Base-by-base conservation (phyloP, 2,888 invertebrate genomes). In the Teleogryllus oceanicus region DNA sequence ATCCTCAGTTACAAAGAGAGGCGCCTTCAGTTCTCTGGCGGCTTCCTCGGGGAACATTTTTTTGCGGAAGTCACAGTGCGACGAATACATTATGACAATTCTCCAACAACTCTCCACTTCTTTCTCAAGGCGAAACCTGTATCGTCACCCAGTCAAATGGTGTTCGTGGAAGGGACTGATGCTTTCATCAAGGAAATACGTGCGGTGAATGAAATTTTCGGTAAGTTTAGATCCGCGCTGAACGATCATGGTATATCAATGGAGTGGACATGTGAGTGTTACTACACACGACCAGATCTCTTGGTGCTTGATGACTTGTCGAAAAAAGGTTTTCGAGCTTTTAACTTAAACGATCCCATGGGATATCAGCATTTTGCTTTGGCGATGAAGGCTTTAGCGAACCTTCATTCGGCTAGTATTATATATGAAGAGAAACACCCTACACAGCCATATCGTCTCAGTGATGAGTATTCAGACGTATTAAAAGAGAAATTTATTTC, bases 181-280 rank as follows among this genome's bases (percentile, higher is more conserved):
- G 62, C 62, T 4, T 62, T 62, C n/a, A 11, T 0, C 3, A 62
- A 62, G 62, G 62, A 62, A 62, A 11, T 62, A n/a, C 3, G n/a
- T 18, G 62, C 62, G n/a, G 16, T 62, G 16, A 62, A 5, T n/a
- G 10, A 13, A 4, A 62, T 62, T 62, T 62, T 62, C n/a, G 62
- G 13, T 4, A n/a, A 62, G n/a, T 62, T 62, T 13, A 13, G 62
- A 18, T 62, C 62, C 16, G 13, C 62, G 13, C n/a, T 62, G 62
- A n/a, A 62, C 13, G 62, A 62, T n/a, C 13, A 62, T 13, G 62
- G 62, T 3, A n/a, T 11, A 8, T 18, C 13, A 13, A 62, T 62
- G 62, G n/a, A 62, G n/a, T 77, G 77, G 77, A n/a, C 49, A 13
- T 24, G 77, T 49, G 18, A 37, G n/a, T 77, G 77, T 49, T 77